A percentile compares a stretch with the other conserved stretches of the same genome.
Conservation (phyloP, 2,797 vertebrate species). For the Apogon talboti region DNA sequence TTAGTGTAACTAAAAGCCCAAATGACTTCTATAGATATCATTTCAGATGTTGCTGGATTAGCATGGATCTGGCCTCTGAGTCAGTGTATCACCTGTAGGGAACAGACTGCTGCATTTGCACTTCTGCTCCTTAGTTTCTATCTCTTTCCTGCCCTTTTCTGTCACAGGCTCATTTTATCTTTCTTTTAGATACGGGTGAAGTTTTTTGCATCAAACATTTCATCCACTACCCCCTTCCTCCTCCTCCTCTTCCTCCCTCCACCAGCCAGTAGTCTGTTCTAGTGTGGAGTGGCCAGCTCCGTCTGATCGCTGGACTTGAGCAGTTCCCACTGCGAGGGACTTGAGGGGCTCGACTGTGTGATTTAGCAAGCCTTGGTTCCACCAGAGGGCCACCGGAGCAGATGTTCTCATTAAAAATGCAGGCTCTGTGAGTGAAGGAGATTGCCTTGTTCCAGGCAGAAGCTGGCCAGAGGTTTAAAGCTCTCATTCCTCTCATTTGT, state of each 20-base stretch:
- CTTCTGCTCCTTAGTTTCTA: neutral
- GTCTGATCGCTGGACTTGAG: conserved; percentile 75
- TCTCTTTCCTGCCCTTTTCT: conserved; percentile 22
- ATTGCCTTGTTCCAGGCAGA: conserved; percentile 81
- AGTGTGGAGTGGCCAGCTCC: conserved; percentile 57
- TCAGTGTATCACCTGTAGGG: conserved; percentile 36
- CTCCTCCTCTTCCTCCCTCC: conserved; percentile 4
- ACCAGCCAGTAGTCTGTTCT: conserved; percentile 50
- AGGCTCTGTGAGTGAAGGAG: conserved; percentile 80
- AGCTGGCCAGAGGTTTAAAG: conserved; percentile 84
- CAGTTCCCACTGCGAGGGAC: conserved; percentile 77
- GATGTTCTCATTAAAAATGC: conserved; percentile 89
- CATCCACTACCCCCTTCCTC: conserved; percentile 34
- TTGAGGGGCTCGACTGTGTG: conserved; percentile 82
- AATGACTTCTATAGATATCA: conserved; percentile 5
- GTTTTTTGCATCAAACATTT: conserved; percentile 61
- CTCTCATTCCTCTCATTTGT: conserved; percentile 76
- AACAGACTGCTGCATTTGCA: conserved; percentile 20
- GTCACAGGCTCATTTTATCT: conserved; percentile 49
- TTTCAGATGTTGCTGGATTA: neutral
- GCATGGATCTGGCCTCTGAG: neutral
- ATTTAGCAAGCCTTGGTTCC: conserved; percentile 84
- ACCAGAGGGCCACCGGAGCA: conserved; percentile 84
- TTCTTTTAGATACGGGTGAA: conserved; percentile 43
- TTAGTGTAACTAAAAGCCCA: neutral